These are phyloP conservation scores for Gadopsis marmoratus DNA, from an alignment of 2,797 vertebrate genomes.

Conservation along the genomic window DNA sequence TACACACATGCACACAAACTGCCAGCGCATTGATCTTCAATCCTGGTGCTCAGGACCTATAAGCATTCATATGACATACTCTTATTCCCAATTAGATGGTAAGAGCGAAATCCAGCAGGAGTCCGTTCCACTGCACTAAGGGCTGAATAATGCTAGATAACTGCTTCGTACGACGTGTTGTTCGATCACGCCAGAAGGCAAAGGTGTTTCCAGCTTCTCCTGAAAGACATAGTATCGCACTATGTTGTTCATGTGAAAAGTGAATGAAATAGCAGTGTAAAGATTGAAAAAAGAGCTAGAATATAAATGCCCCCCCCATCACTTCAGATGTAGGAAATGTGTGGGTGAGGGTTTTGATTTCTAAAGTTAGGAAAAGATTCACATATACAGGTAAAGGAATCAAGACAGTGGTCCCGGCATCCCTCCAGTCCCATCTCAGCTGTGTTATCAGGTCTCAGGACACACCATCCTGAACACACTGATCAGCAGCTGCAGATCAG, in stretches of 20 bases:
- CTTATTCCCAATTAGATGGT: not conserved
- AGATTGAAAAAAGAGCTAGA: not conserved
- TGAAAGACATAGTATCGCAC: not conserved
- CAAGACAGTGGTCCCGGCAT: slow-evolving; percentile 29
- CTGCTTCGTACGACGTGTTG: not conserved
- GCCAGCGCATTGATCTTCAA: not conserved
- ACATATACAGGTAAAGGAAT: slow-evolving; percentile 23
- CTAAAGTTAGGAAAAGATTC: slow-evolving; percentile 12
- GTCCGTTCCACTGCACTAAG: not conserved
- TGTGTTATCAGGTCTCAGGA: slow-evolving; percentile 39
- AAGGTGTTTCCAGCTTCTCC: not conserved
- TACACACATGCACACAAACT: slow-evolving; percentile 4
- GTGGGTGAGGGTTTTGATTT: not conserved
- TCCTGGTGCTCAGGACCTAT: not conserved
- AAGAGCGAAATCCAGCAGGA: slow-evolving; percentile 8
- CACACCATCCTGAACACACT: slow-evolving; percentile 39
- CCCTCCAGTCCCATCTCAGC: slow-evolving; percentile 26
- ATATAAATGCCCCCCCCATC: not conserved
- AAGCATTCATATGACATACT: not conserved
- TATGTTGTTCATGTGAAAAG: not conserved
- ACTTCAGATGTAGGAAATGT: not conserved
- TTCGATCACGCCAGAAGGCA: not conserved
- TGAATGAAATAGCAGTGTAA: not conserved
- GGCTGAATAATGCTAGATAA: not conserved
- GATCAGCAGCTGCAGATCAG: slow-evolving; percentile 44